Percentiles rank a stretch among this genome's conserved stretches.
Evolutionary conservation across 2,797 vertebrate species (phyloP).

Genomic region (Brachymystax lenok): DNA sequence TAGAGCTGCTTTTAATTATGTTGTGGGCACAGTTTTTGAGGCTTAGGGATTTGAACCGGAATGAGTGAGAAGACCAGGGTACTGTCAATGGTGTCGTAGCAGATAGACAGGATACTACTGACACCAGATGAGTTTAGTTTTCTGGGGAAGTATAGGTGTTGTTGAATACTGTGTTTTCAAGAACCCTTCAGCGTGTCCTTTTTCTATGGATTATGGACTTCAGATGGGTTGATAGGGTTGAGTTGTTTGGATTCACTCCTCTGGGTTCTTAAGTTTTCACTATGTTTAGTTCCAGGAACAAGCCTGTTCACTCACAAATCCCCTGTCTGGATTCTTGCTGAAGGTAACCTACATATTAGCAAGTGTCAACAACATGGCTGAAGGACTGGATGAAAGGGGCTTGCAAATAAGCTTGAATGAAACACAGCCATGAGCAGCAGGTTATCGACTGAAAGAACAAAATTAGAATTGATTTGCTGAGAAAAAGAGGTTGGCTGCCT

Average conservation of each 20-base stretch:
- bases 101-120: no score
- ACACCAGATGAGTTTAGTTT: no score
- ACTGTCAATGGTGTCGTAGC: no score
- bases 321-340: neutral
- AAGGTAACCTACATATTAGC: conserved; percentile 2
- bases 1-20: no score
- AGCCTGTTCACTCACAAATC: neutral
- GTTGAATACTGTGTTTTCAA: neutral
- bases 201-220: neutral
- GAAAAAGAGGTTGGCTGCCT: conserved; percentile 38
- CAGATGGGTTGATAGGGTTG: neutral
- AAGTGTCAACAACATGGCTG: conserved; percentile 18
- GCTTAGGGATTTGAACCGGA: no score
- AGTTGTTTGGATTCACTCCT: neutral
- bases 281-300: neutral
- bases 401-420: conserved; percentile 39
- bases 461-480: conserved; percentile 28
- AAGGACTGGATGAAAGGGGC: conserved; percentile 46
- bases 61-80: no score
- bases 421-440: conserved; percentile 49
- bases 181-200: neutral
- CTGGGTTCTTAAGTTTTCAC: neutral
- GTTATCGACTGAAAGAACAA: conserved; percentile 12
- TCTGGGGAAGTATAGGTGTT: no score
- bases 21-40: no score